Conservation (phyloP, 2,113 vertebrate species). For the Poeciliopsis retropinna region DNA sequence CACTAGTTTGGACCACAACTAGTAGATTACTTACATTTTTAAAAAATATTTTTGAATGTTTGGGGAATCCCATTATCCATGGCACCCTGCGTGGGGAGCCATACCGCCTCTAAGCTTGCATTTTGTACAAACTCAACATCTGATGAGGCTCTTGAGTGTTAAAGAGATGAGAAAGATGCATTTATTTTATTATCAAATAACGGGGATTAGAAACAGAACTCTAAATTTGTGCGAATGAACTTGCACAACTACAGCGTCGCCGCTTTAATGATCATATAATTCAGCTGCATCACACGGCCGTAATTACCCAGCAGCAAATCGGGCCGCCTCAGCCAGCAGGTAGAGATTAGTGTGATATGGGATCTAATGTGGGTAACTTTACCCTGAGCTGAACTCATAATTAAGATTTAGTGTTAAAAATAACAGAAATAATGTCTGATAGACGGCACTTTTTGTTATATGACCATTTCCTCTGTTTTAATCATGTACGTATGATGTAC, state of each 20-base stretch:
- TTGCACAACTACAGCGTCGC: neutral
- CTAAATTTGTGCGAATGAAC: neutral
- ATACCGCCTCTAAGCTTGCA: neutral
- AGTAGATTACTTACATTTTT: neutral
- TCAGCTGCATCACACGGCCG: neutral
- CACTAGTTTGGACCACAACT: no score
- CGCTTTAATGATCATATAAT: neutral
- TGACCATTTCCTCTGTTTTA: conserved; percentile 7
- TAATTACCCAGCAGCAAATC: neutral
- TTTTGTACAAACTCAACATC: neutral
- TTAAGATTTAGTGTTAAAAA: neutral
- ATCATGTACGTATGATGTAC: neutral
- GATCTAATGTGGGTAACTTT: no score
- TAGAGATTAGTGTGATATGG: neutral
- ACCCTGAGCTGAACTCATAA: neutral
- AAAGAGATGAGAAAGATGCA: neutral
- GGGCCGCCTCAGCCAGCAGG: neutral
- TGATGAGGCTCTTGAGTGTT: neutral
- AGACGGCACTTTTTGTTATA: neutral
- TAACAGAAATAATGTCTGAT: neutral
- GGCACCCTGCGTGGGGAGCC: neutral
- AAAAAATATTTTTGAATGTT: neutral
- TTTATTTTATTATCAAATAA: no score
- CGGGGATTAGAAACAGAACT: neutral
- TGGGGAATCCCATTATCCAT: neutral